Base-by-base conservation (phyloP, 35 echinoderm and acorn worm species). In the Apostichopus japonicus region DNA sequence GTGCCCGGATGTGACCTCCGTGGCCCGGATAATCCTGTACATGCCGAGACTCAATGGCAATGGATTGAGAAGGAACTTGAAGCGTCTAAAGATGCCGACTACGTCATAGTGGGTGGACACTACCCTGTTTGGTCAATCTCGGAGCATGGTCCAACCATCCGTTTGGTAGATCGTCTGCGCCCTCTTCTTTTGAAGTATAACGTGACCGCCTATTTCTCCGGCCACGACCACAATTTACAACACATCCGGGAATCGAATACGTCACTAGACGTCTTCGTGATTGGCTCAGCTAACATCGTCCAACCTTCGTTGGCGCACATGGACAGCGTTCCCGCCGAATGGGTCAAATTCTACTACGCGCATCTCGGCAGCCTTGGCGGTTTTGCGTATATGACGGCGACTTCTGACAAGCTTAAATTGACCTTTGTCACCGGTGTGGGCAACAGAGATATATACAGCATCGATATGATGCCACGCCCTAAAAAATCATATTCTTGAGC, bases 141-240 rank as follows among this genome's bases (percentile, higher is more conserved):
- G 24, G 93, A 96, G 24, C 95, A 96, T 65, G 95, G 95, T 24
- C 95, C 95, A 8, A 96, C 92, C 0, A 24, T 21, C 13, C 80
- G 76, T 44, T 82, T 96, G 5, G 93, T 94, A 17, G 55, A 84
- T 23, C 71, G 92, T 62, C 53, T 96, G 77, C 88, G 72, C 24
- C 95, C 95, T 52, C 83, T 96, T 21, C 77, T 96, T 0, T 71
- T 87, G 10, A 96, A 96, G 90, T 96, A 96, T 73, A 91, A 92
- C 23, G 95, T 96, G 0, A 96, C 90, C 27, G 95, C 95, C 5
- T 96, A 96, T 55, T 92, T 96, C 61, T 92, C 79, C 25, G 95
- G 95, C 21, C 95, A 96, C 82, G 95, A 96, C 76, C 95, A 96
- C 67, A 96, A 96, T 77, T 78, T 96, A 10, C 96, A 98, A 91